Evolutionary conservation across 37 sponge, comb jelly and placozoan species (phyloP).

Genomic region (Lycopodina hypogea): DNA sequence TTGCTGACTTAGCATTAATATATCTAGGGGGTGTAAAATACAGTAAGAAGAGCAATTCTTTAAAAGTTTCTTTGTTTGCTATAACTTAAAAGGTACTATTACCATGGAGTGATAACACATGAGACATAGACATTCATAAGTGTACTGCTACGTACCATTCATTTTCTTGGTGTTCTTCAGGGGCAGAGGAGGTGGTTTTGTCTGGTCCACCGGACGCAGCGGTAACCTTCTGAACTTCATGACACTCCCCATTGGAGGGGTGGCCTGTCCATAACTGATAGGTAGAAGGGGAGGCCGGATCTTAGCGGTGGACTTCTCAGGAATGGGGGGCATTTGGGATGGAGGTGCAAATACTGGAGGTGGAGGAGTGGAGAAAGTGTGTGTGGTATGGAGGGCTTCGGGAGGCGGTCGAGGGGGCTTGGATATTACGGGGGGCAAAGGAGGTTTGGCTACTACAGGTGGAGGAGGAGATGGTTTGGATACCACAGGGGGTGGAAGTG

Average conservation of each 20-base stretch:
- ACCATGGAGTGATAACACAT: too few relatives aligned
- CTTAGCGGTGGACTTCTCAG: conserved; percentile 5
- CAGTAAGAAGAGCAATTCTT: too few relatives aligned
- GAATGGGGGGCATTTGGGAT: neutral
- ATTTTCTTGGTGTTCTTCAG: conserved; percentile 14
- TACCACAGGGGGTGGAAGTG: conserved; percentile 5
- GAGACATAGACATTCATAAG: too few relatives aligned
- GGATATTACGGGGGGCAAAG: neutral
- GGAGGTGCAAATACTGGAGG: conserved; percentile 12
- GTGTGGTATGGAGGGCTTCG: neutral
- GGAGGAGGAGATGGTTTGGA: conserved; percentile 4
- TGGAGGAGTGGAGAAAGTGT: neutral
- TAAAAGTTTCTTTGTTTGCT: too few relatives aligned
- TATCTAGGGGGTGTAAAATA: too few relatives aligned
- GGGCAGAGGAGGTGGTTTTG: conserved; percentile 51
- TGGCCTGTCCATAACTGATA: neutral
- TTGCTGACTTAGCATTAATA: too few relatives aligned
- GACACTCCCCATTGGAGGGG: neutral
- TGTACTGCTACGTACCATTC: neutral
- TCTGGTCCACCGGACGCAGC: conserved; percentile 33
- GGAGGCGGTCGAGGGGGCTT: conserved; percentile 29
- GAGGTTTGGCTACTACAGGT: neutral
- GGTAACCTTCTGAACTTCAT: conserved; percentile 42
- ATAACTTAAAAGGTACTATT: too few relatives aligned
- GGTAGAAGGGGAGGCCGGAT: conserved; percentile 7